phyloP scores from a whole-genome alignment of 2,113 vertebrate genomes.

The Rhinopomastus cyanomelas region DNA sequence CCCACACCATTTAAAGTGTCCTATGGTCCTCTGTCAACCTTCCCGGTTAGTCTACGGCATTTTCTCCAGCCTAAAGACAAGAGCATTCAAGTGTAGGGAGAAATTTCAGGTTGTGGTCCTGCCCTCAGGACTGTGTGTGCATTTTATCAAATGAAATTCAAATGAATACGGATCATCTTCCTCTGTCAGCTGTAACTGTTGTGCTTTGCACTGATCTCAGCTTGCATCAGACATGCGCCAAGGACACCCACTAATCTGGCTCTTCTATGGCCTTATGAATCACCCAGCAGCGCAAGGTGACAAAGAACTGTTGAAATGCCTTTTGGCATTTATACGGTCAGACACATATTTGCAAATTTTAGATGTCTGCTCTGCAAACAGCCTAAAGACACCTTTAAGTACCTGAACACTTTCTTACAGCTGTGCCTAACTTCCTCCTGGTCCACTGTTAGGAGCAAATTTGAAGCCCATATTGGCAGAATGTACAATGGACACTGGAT shows the following conservation, averaged over 20 bases:
- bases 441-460: background rate
- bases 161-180: background rate
- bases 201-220: background rate
- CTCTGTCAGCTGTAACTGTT: background rate
- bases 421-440: background rate
- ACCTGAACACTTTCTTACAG: background rate
- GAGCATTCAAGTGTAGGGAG: background rate
- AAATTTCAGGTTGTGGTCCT: background rate
- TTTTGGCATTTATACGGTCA: background rate
- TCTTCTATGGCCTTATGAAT: background rate
- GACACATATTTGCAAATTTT: background rate
- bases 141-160: constrained; percentile 2
- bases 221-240: background rate
- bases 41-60: background rate
- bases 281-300: background rate
- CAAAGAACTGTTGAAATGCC: background rate
- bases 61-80: background rate
- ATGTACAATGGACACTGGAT: background rate
- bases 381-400: background rate
- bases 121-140: background rate
- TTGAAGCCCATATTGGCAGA: background rate
- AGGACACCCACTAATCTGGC: constrained; percentile 2
- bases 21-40: background rate
- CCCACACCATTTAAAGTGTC: background rate
- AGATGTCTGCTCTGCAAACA: background rate